Percentiles rank a stretch among this genome's conserved stretches.
phyloP scores from a whole-genome alignment of 2,797 vertebrate genomes.

The Amazona finschi region DNA sequence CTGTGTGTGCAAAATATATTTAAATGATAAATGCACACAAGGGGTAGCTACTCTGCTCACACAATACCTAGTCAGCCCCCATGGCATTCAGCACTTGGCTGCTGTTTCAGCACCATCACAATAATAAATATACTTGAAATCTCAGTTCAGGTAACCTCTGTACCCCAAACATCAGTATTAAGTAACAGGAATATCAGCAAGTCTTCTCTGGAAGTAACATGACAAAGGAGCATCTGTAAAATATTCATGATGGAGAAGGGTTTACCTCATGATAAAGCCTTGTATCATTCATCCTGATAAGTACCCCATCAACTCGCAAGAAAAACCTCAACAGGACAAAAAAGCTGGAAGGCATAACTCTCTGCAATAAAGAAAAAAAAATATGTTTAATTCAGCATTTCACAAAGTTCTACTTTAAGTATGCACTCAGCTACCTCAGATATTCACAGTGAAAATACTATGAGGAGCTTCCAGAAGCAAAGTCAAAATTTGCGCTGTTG shows the following conservation, averaged over 20 bases:
- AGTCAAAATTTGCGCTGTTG: background rate
- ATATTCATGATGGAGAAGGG: background rate
- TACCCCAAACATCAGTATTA: background rate
- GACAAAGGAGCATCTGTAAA: background rate
- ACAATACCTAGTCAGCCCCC: background rate
- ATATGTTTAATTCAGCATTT: background rate
- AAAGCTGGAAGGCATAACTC: conserved; percentile 97
- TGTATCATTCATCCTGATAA: conserved; percentile 95
- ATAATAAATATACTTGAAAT: background rate
- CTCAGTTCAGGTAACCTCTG: background rate
- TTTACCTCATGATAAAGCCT: conserved; percentile 91
- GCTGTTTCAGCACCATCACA: background rate
- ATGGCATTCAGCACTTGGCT: background rate
- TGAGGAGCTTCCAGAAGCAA: background rate
- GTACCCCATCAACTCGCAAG: conserved; percentile 91
- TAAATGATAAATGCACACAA: background rate
- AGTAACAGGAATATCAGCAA: background rate
- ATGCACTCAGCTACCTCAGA: background rate
- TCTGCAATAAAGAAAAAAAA: conserved; percentile 72
- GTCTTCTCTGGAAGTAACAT: background rate
- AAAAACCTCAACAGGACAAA: conserved; percentile 94
- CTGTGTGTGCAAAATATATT: background rate
- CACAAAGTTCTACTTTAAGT: background rate
- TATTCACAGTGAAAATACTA: fast-evolving
- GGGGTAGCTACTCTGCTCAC: background rate